Percentiles rank a stretch among this genome's conserved stretches.
phyloP scores from a whole-genome alignment of 2,797 vertebrate genomes.

The Catamblyrhynchus diadema region DNA sequence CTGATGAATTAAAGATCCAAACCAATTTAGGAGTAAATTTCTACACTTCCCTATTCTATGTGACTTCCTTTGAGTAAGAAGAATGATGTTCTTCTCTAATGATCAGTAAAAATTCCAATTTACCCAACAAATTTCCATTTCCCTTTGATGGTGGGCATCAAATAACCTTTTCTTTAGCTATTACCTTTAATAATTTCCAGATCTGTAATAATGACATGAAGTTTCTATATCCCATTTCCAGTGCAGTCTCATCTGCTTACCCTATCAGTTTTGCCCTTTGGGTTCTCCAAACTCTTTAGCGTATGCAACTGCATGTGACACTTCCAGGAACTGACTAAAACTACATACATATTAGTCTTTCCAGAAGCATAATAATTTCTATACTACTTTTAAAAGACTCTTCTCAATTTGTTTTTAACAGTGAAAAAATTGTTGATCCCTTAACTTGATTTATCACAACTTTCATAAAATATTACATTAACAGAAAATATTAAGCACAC shows the following conservation, averaged over 20 bases:
- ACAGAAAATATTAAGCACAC: background rate
- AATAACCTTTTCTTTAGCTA: background rate
- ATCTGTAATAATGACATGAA: background rate
- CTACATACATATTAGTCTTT: background rate
- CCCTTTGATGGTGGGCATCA: background rate
- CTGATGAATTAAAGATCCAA: background rate
- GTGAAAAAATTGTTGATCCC: background rate
- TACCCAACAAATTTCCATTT: background rate
- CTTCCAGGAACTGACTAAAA: background rate
- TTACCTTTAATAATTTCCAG: background rate
- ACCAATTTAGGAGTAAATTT: background rate
- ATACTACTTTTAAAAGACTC: background rate
- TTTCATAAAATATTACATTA: background rate
- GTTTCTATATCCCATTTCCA: background rate
- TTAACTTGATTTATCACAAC: background rate
- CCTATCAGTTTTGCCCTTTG: background rate
- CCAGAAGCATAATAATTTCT: background rate
- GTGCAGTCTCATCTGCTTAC: background rate
- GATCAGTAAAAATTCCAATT: background rate
- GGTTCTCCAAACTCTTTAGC: background rate
- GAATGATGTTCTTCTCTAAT: background rate
- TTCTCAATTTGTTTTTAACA: background rate
- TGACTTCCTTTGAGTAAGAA: background rate
- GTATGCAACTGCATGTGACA: background rate
- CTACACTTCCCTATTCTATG: background rate